A percentile compares a stretch with the other conserved stretches of the same genome.
Evolutionary conservation across 2,888 invertebrate genomes (phyloP).

Genomic region (Marasmarcha lunaedactyla): DNA sequence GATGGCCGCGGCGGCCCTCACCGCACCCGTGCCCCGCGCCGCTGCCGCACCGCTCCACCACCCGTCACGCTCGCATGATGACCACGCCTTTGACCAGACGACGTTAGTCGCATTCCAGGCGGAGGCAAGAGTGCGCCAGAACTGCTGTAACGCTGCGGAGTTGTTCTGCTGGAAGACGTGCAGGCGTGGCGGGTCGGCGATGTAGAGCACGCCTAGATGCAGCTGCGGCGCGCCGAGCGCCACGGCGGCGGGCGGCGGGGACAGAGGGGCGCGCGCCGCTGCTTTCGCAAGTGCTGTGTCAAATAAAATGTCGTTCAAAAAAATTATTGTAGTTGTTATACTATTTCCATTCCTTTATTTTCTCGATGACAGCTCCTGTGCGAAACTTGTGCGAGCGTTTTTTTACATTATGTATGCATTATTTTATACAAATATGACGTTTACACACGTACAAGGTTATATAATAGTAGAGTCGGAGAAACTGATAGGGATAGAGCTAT

Average conservation of each 20-base stretch:
- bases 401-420: no score
- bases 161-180: slow-evolving; percentile 62
- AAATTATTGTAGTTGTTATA: no score
- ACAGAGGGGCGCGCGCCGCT: slow-evolving; percentile 46
- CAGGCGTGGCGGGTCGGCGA: slow-evolving; percentile 44
- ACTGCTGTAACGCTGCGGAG: slow-evolving; percentile 58
- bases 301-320: no score
- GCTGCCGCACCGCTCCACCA: slow-evolving; percentile 63
- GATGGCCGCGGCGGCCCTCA: slow-evolving; percentile 71
- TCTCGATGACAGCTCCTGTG: no score
- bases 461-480: no score
- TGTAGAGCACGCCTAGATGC: slow-evolving; percentile 56
- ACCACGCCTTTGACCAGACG: slow-evolving; percentile 61
- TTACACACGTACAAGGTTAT: no score
- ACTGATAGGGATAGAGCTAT: no score
- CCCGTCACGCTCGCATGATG: slow-evolving; percentile 45
- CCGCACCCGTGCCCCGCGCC: slow-evolving; percentile 43
- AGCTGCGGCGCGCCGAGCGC: slow-evolving; percentile 63
- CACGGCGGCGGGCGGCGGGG: slow-evolving; percentile 52
- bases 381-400: no score
- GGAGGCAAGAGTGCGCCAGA: slow-evolving; percentile 64
- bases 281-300: slow-evolving; percentile 50
- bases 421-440: no score
- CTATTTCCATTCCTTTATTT: no score
- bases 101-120: slow-evolving; percentile 59